phyloP scores from a whole-genome alignment of 2,888 invertebrate species.

The Apantesis nais region DNA sequence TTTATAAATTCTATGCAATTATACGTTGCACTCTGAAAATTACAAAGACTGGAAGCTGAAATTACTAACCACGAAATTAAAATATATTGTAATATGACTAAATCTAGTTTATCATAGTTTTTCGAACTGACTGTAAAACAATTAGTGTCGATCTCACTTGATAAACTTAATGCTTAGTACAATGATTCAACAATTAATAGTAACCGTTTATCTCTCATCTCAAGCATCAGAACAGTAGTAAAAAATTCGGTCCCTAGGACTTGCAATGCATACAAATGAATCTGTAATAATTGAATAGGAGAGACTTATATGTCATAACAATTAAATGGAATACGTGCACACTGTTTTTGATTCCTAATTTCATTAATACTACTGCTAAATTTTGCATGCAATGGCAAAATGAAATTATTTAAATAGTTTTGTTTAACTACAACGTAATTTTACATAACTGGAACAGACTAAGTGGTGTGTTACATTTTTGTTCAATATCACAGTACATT shows the following conservation, averaged over 20 bases:
- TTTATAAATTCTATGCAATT: no score
- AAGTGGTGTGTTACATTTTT: no score
- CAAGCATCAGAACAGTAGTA: not conserved
- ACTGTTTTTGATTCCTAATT: not conserved
- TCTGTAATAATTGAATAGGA: not conserved
- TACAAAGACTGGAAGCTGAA: no score
- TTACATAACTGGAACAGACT: no score
- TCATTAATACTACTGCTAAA: not conserved
- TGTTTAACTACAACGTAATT: no score
- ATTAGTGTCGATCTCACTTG: not conserved
- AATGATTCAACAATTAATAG: not conserved
- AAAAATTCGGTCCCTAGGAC: not conserved
- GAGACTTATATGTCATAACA: not conserved
- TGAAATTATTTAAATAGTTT: no score
- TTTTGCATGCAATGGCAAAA: no score
- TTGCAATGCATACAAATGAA: constrained; percentile 1
- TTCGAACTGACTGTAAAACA: not conserved
- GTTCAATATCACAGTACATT: no score
- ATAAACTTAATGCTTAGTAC: not conserved
- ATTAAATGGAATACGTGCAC: not conserved
- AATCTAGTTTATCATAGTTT: no score
- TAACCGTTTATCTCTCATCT: not conserved
- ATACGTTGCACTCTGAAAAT: no score
- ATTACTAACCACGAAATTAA: no score
- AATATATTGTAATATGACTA: no score